Conservation (phyloP, 2,888 invertebrate genomes). For the Eupeodes latifasciatus region DNA sequence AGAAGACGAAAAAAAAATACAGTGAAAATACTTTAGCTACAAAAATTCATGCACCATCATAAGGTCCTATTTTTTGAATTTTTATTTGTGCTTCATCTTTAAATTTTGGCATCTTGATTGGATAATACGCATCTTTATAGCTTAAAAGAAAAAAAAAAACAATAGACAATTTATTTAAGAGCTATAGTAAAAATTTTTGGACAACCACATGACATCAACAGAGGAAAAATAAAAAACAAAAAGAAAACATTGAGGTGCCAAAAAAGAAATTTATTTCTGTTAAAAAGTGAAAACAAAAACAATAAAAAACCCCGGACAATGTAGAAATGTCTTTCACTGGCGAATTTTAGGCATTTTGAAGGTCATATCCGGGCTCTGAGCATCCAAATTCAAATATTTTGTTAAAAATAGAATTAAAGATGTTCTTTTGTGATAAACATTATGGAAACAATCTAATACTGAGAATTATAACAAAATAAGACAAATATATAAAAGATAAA, state of each 20-base stretch:
- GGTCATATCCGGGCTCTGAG: constrained; percentile 21
- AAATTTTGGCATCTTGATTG: background rate
- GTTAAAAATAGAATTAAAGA: background rate
- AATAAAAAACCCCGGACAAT: background rate
- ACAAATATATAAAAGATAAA: background rate
- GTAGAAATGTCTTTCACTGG: background rate
- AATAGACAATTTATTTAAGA: background rate
- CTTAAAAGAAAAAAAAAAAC: background rate
- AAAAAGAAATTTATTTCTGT: background rate
- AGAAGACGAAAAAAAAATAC: background rate
- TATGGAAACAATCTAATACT: background rate
- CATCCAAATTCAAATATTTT: background rate
- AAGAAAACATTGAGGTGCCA: background rate
- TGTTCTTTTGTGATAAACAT: background rate
- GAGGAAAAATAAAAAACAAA: background rate
- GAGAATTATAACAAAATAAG: background rate
- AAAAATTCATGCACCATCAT: background rate
- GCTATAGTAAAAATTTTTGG: background rate
- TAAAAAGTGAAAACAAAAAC: background rate
- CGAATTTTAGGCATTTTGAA: background rate
- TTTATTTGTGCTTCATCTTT: background rate
- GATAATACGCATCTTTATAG: background rate
- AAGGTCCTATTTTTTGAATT: background rate
- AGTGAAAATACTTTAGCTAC: background rate
- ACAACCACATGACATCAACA: background rate